Evolutionary conservation across 2,888 invertebrate genomes (phyloP).

Genomic region (Drosophila mayaguana): DNA sequence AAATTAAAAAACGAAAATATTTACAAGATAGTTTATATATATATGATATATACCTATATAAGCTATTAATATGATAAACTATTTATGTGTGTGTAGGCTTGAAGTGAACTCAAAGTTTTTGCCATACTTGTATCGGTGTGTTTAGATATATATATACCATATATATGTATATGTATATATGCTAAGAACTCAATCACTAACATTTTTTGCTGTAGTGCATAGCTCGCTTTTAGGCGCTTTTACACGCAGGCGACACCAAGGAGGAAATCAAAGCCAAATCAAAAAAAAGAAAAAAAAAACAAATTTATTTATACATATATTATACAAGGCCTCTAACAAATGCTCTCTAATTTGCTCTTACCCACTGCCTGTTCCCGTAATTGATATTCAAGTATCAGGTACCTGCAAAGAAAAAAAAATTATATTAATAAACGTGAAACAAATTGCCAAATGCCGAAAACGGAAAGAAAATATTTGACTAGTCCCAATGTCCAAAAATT

Average conservation of each 20-base stretch:
- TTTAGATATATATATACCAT: slow-evolving; percentile 33
- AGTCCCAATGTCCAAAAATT: slow-evolving; percentile 40
- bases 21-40: slow-evolving; percentile 60
- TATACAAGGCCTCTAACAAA: slow-evolving; percentile 21
- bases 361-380: slow-evolving; percentile 48
- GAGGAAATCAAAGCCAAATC: slow-evolving; percentile 12
- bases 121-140: slow-evolving; percentile 63
- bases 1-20: slow-evolving; percentile 44
- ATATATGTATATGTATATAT: slow-evolving; percentile 47
- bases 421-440: slow-evolving; percentile 40
- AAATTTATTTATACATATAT: slow-evolving; percentile 41
- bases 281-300: slow-evolving; percentile 7
- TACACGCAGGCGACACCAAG: slow-evolving; percentile 70
- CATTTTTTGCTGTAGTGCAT: slow-evolving; percentile 67
- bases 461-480: slow-evolving; percentile 10
- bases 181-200: slow-evolving; percentile 57
- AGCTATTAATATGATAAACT: slow-evolving; percentile 41
- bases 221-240: slow-evolving; percentile 79
- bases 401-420: slow-evolving; percentile 64
- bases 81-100: slow-evolving; percentile 72
- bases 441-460: slow-evolving; percentile 30
- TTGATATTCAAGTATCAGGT: slow-evolving; percentile 77
- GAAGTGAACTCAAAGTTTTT: slow-evolving; percentile 65
- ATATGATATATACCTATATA: slow-evolving; percentile 25
- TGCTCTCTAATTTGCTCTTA: slow-evolving; percentile 50